Evolutionary conservation across 1,140 invertebrate species (phyloP).

Genomic region (Brachionus rotundiformis): DNA sequence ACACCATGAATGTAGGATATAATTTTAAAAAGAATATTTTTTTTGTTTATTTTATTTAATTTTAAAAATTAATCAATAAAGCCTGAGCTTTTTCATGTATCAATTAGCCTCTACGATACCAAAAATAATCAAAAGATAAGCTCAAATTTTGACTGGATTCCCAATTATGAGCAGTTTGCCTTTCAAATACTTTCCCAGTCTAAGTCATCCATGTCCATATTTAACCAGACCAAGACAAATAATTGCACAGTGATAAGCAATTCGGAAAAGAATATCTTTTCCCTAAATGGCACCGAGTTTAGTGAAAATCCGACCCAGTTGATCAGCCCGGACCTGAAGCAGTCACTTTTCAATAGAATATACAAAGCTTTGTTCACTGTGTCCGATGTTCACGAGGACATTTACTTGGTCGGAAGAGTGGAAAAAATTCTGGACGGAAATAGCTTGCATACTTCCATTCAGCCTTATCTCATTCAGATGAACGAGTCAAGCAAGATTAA

Average conservation of each 20-base stretch:
- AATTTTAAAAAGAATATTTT: neutral
- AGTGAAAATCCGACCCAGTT: neutral
- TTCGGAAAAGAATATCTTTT: constrained; percentile 27
- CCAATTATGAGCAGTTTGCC: constrained; percentile 19
- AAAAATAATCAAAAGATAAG: constrained; percentile 49
- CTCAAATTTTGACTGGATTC: constrained; percentile 50
- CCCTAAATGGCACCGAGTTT: constrained; percentile 11
- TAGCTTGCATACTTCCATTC: constrained; percentile 12
- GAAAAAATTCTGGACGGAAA: constrained; percentile 37
- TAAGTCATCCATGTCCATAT: neutral
- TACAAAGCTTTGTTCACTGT: constrained; percentile 42
- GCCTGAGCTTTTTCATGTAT: constrained; percentile 31
- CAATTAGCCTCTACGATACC: neutral
- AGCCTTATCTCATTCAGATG: constrained; percentile 51
- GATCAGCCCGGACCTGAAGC: neutral
- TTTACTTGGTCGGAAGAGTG: constrained; percentile 27
- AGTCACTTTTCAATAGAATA: constrained; percentile 9
- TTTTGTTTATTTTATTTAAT: neutral
- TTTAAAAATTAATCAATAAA: neutral
- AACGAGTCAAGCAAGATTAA: constrained; percentile 42
- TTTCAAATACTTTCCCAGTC: neutral
- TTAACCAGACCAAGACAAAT: neutral
- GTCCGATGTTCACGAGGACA: constrained; percentile 3
- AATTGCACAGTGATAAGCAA: neutral
- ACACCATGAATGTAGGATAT: neutral